A percentile compares a stretch with the other conserved stretches of the same genome.
Evolutionary conservation across 1,140 invertebrate species (phyloP).

Genomic region (Camponotus pennsylvanicus): DNA sequence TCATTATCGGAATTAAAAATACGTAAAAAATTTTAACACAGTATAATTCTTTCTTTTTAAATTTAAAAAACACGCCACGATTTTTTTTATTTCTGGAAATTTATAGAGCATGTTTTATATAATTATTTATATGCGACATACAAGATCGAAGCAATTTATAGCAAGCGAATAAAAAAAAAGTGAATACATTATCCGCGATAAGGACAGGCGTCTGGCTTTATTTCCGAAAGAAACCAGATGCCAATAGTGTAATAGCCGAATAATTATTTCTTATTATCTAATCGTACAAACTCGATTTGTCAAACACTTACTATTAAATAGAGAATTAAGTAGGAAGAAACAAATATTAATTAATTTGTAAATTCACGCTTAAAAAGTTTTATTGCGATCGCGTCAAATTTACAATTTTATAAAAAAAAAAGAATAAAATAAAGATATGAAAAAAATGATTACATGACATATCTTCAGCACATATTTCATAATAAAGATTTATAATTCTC

Average conservation of each 20-base stretch:
- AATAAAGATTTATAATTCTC: background rate
- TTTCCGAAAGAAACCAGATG: conserved; percentile 53
- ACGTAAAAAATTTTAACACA: background rate
- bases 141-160: conserved; percentile 32
- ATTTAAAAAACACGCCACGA: background rate
- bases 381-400: background rate
- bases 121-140: background rate
- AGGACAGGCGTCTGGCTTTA: conserved; percentile 45
- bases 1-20: background rate
- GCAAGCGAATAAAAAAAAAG: conserved; percentile 25
- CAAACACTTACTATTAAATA: background rate
- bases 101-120: background rate
- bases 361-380: background rate
- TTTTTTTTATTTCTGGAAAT: background rate
- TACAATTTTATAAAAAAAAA: background rate
- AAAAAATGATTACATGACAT: background rate
- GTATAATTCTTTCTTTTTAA: no score
- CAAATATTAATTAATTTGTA: background rate
- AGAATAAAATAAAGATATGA: background rate
- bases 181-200: conserved; percentile 59
- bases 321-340: background rate
- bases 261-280: conserved; percentile 61
- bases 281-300: conserved; percentile 19
- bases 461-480: background rate
- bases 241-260: conserved; percentile 35